Percentiles rank a stretch among this genome's conserved stretches.
phyloP scores from a whole-genome alignment of 2,797 vertebrate genomes.

The Diplodus puntazzo region DNA sequence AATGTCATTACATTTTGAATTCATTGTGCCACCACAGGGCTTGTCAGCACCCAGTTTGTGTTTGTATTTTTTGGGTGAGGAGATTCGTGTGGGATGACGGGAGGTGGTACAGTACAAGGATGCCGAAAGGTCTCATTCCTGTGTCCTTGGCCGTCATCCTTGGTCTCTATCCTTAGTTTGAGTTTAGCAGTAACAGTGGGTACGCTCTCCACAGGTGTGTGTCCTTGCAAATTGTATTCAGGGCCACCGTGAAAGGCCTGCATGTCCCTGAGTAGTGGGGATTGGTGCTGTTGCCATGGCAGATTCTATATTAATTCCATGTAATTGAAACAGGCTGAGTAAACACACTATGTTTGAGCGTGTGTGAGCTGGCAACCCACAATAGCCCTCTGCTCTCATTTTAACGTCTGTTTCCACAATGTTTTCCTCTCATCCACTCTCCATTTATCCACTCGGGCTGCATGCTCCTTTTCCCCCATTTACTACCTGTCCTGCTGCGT shows the following conservation, averaged over 20 bases:
- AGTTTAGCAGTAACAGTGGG: neutral
- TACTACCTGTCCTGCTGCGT: neutral
- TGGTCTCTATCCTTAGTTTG: neutral
- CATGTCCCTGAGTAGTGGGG: slow-evolving; percentile 34
- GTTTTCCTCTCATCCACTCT: slow-evolving; percentile 13
- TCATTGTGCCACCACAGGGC: slow-evolving; percentile 4
- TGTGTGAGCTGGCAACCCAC: slow-evolving; percentile 4
- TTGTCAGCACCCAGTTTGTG: slow-evolving; percentile 1
- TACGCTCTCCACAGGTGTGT: neutral
- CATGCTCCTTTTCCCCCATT: slow-evolving; percentile 11
- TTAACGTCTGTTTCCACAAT: slow-evolving; percentile 43
- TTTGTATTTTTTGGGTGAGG: slow-evolving; percentile 1
- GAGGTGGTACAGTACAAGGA: neutral
- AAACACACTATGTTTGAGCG: slow-evolving; percentile 31
- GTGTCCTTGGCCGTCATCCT: neutral
- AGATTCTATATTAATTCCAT: slow-evolving; percentile 46
- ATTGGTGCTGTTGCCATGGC: slow-evolving; percentile 33
- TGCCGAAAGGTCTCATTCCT: neutral
- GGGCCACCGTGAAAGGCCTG: slow-evolving; percentile 15
- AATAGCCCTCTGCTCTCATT: slow-evolving; percentile 25
- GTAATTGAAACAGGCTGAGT: slow-evolving; percentile 46
- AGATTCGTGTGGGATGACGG: neutral
- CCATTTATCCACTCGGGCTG: slow-evolving; percentile 12
- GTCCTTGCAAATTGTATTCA: slow-evolving; percentile 32
- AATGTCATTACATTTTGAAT: slow-evolving; percentile 37